These are phyloP conservation scores for Aptenodytes patagonicus DNA, from an alignment of 2,113 vertebrate species.

Conservation along the genomic window DNA sequence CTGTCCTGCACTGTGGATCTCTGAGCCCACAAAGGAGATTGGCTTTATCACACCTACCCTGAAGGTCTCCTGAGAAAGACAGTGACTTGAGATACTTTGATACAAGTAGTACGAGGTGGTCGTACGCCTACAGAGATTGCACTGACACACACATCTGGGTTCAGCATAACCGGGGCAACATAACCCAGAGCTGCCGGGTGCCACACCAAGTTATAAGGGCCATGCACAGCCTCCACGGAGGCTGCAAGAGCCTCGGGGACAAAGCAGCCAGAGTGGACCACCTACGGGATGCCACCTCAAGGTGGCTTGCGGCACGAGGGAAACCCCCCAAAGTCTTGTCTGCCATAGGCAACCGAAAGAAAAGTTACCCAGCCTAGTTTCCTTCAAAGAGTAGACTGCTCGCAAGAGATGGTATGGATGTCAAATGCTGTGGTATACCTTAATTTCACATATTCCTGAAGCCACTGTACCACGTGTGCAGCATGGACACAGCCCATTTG, in stretches of 20 bases:
- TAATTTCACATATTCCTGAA: neutral
- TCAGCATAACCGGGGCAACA: rapidly evolving
- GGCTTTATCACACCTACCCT: no score
- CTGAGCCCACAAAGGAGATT: neutral
- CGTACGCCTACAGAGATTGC: rapidly evolving
- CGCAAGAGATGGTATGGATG: rapidly evolving
- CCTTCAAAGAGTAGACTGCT: neutral
- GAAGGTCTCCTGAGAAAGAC: neutral
- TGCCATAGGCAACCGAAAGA: no score
- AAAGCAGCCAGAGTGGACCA: neutral
- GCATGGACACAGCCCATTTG: rapidly evolving
- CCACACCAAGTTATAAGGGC: neutral
- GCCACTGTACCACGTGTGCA: rapidly evolving
- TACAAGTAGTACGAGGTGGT: rapidly evolving
- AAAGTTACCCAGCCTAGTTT: no score
- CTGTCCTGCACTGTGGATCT: rapidly evolving
- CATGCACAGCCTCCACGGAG: neutral
- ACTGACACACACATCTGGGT: rapidly evolving
- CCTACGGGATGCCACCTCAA: neutral
- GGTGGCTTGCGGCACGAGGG: no score
- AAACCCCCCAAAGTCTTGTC: neutral
- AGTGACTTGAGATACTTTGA: no score
- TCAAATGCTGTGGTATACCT: neutral
- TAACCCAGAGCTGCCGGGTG: neutral
- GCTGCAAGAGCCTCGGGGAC: no score